A percentile compares a stretch with the other conserved stretches of the same genome.
Conservation (phyloP, 2,113 vertebrate genomes). For the Oryzias celebensis region DNA sequence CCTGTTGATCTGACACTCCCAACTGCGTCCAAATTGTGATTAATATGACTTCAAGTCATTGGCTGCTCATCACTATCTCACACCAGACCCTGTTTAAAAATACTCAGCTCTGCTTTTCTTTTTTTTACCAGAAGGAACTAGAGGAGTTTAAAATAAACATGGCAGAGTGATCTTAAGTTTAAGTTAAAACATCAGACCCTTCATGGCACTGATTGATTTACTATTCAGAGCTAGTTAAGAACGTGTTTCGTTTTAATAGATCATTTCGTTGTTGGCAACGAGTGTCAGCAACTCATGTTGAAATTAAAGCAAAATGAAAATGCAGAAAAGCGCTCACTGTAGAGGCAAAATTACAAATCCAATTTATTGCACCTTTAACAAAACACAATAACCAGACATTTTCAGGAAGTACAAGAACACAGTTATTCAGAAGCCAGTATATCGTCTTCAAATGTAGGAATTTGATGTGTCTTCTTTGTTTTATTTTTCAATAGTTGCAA, state of each 20-base stretch:
- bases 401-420: no score
- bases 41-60: slow-evolving; percentile 11
- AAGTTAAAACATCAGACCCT: slow-evolving; percentile 8
- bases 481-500: no score
- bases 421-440: no score
- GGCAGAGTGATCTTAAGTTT: slow-evolving; percentile 1
- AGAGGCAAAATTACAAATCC: no score
- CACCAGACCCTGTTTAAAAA: slow-evolving; percentile 3
- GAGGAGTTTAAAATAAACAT: slow-evolving; percentile 8
- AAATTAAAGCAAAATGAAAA: slow-evolving; percentile 51
- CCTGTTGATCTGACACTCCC: slow-evolving; percentile 28
- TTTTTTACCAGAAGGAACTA: slow-evolving; percentile 8
- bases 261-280: slow-evolving; percentile 39
- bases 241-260: slow-evolving; percentile 41
- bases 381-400: no score
- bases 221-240: slow-evolving; percentile 32
- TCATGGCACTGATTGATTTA: slow-evolving; percentile 32
- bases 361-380: no score
- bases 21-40: slow-evolving; percentile 17
- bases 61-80: background rate
- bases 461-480: no score
- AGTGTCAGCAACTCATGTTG: slow-evolving; percentile 44
- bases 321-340: slow-evolving; percentile 15
- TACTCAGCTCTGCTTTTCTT: background rate
- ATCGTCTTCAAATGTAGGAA: no score